phyloP scores from a whole-genome alignment of 2,888 invertebrate species.

The Lasioglossum zephyrum region DNA sequence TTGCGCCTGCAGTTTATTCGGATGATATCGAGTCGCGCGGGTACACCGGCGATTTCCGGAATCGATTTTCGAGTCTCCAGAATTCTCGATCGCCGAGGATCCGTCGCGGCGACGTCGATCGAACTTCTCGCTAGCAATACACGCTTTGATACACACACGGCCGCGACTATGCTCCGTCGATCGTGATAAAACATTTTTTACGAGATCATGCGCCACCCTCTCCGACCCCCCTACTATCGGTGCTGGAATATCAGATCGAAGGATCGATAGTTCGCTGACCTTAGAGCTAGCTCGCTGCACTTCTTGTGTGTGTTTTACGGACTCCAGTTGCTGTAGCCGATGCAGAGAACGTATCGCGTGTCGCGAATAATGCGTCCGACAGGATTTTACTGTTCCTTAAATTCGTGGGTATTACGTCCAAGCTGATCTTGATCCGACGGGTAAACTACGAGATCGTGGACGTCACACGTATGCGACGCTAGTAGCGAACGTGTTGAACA shows the following conservation, averaged over 20 bases:
- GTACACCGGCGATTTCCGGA: conserved; percentile 47
- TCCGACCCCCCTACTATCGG: not conserved
- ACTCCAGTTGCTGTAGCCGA: conserved; percentile 5
- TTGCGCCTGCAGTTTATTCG: conserved; percentile 37
- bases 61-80: conserved; percentile 48
- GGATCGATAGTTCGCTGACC: conserved; percentile 58
- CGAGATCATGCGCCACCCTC: not conserved
- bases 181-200: conserved; percentile 32
- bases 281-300: conserved; percentile 7
- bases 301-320: conserved; percentile 38
- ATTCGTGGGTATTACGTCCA: conserved; percentile 26
- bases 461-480: too few species aligned
- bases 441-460: too few species aligned
- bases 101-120: conserved; percentile 32
- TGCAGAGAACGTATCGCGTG: conserved; percentile 29
- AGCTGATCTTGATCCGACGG: conserved; percentile 31
- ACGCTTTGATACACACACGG: conserved; percentile 11
- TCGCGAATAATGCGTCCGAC: conserved; percentile 25
- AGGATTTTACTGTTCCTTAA: conserved; percentile 21
- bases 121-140: conserved; percentile 25
- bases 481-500: too few species aligned
- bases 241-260: conserved; percentile 41
- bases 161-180: conserved; percentile 1
- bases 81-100: conserved; percentile 20
- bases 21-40: conserved; percentile 53